Evolutionary conservation across 2,888 invertebrate genomes (phyloP), one percentile per base, ranked within the genome.

Genomic region (Dolomedes plantarius): DNA sequence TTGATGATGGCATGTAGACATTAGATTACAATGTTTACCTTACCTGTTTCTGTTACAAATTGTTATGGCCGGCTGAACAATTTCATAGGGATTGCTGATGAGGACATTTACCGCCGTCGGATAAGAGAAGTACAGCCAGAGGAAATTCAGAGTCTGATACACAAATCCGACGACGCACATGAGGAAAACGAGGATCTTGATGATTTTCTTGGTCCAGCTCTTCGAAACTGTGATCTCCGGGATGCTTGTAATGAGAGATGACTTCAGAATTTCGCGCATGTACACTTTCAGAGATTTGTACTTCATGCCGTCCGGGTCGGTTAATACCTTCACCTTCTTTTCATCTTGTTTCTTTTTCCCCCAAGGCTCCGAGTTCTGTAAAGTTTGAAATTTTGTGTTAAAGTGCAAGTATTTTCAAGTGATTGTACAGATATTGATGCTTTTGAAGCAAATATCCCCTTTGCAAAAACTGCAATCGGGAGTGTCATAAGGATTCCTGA

Each of bases 41-140:
- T 56, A 86, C 86, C 79, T 79, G 71, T 86, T 86, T 28, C 39
- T 39, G 23, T 79, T 86, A 79, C 86, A 86, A 5, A 86, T n/a
- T 3, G 79, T 86, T 3, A 86, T 7, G 0, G 79, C 74, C 1
- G 86, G 86, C 39, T 75, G 64, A 1, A 39, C 65, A 2, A 86
- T 65, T 23, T 79, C 64, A 6, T 64, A 79, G 0, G 86, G 86
- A 39, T 79, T 80, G 41, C 62, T 71, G 5, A 80, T 64, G 3
- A 68, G 50, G 0, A 86, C 75, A 31, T 86, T 86, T 5, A 86
- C 79, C 19, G 79, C 74, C 0, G 86, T 86, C 9, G 79, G 86
- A 13, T 86, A 86, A 11, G 71, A 62, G 1, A 64, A 19, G 16
- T 86, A 86, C 69, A 86, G n/a, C 19, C 9, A 7, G 46, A 85